These are phyloP conservation scores for Drosophila hamatofila DNA, from an alignment of 2,888 invertebrate genomes.

Conservation along the genomic window DNA sequence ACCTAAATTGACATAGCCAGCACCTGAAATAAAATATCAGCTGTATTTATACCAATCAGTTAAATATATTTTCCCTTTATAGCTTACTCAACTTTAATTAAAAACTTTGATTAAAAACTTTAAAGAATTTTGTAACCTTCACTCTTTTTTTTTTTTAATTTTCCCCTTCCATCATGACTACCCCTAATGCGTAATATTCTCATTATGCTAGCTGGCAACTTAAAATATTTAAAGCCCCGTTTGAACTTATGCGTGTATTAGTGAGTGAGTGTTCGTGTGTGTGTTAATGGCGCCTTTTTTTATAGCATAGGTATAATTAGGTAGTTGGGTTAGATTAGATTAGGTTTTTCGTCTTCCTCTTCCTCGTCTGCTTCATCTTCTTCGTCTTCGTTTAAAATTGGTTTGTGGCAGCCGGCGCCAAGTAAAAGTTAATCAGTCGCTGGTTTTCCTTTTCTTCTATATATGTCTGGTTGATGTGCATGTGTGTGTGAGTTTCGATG, in stretches of 20 bases:
- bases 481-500: constrained; percentile 2
- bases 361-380: constrained; percentile 5
- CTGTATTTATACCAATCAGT: not conserved
- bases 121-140: not conserved
- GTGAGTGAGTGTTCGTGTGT: constrained; percentile 41
- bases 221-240: constrained; percentile 77
- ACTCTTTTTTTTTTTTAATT: not conserved
- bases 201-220: constrained; percentile 77
- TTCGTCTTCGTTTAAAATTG: constrained; percentile 43
- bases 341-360: constrained; percentile 41
- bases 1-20: no score
- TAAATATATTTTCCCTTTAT: not conserved
- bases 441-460: constrained; percentile 30
- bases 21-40: not conserved
- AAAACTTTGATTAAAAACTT: not conserved
- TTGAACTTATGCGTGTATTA: constrained; percentile 77
- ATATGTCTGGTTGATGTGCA: constrained; percentile 53
- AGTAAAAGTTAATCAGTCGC: constrained; percentile 78
- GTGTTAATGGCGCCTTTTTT: constrained; percentile 59
- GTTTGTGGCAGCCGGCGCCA: constrained; percentile 67
- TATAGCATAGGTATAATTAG: constrained; percentile 68
- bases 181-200: constrained; percentile 39
- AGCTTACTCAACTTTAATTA: not conserved
- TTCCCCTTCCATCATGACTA: constrained; percentile 11
- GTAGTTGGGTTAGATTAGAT: constrained; percentile 73